These are phyloP conservation scores for Asteroscopus sphinx DNA, from an alignment of 2,888 invertebrate genomes.

Conservation along the genomic window DNA sequence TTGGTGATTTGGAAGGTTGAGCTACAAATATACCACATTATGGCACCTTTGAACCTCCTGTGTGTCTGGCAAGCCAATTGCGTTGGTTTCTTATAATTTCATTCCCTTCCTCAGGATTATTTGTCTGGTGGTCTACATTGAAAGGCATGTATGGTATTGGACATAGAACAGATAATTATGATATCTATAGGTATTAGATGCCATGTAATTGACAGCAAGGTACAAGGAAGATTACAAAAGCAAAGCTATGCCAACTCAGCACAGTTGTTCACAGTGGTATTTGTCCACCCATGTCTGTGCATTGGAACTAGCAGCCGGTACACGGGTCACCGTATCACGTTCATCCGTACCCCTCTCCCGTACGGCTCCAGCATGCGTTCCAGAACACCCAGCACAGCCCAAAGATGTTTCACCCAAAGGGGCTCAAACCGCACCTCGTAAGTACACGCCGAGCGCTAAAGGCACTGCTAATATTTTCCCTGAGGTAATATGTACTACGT, in stretches of 20 bases:
- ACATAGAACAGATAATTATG: too few species aligned
- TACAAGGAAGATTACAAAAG: neutral
- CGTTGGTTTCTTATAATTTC: too few species aligned
- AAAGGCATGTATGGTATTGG: too few species aligned
- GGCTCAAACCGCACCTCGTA: conserved; percentile 89
- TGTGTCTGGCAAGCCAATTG: too few species aligned
- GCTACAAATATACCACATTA: too few species aligned
- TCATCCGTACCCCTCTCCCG: conserved; percentile 91
- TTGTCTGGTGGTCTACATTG: too few species aligned
- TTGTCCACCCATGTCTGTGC: conserved; percentile 87
- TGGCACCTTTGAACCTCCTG: too few species aligned
- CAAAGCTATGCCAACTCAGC: conserved; percentile 54
- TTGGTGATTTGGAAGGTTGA: too few species aligned
- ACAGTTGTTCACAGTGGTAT: conserved; percentile 82
- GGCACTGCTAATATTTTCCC: neutral
- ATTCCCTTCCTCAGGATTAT: too few species aligned
- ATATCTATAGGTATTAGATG: neutral
- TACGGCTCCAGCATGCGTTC: conserved; percentile 91
- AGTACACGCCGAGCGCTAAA: conserved; percentile 64
- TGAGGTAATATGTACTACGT: too few species aligned
- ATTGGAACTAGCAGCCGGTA: conserved; percentile 82
- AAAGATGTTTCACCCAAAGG: conserved; percentile 91
- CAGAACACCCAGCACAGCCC: conserved; percentile 86
- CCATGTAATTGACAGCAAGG: neutral
- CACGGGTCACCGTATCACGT: conserved; percentile 94